A percentile compares a stretch with the other conserved stretches of the same genome.
Evolutionary conservation across 2,113 vertebrate genomes (phyloP).

Genomic region (Indicator maculatus): DNA sequence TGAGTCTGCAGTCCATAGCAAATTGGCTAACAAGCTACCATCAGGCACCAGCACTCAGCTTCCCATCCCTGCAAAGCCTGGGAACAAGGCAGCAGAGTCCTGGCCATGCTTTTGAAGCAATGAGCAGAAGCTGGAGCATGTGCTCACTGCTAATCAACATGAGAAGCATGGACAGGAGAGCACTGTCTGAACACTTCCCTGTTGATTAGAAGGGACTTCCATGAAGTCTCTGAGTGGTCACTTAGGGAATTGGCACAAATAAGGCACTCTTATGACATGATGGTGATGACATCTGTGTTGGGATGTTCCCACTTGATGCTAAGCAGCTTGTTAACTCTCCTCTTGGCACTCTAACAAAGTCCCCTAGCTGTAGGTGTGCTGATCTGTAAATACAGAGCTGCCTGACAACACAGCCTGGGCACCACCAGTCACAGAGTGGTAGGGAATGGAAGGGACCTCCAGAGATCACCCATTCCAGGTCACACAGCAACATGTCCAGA

Average conservation of each 20-base stretch:
- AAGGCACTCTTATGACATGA: not conserved
- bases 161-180: not conserved
- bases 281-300: not conserved
- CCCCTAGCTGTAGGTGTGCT: not conserved
- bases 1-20: not conserved
- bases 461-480: no score
- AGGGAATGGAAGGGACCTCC: not conserved
- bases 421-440: not conserved
- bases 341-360: not conserved
- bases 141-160: not conserved
- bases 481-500: no score
- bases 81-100: not conserved
- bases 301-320: not conserved
- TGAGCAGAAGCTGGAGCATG: not conserved
- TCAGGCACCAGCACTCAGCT: not conserved
- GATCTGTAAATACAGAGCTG: not conserved
- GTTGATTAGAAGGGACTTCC: not conserved
- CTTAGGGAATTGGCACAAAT: slow-evolving; percentile 12
- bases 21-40: not conserved
- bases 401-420: not conserved
- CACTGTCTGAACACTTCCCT: not conserved
- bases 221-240: not conserved
- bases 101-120: not conserved
- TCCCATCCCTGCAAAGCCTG: not conserved
- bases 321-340: not conserved